phyloP scores from a whole-genome alignment of 2,797 vertebrate genomes.

The Perodicticus potto region DNA sequence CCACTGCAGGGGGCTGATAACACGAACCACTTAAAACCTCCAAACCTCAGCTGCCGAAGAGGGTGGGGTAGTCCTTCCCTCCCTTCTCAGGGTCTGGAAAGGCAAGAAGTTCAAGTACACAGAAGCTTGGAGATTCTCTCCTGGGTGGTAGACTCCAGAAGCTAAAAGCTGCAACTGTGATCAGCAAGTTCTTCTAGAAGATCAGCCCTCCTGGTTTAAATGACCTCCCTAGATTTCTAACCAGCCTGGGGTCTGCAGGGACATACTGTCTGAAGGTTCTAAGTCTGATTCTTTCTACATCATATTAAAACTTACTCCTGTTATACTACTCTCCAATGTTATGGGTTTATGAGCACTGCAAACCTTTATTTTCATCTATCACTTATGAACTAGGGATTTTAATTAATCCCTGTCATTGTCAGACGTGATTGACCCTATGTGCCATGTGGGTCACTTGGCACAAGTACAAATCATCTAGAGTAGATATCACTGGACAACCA shows the following conservation, averaged over 20 bases:
- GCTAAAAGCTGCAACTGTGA: background rate
- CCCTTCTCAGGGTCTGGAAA: background rate
- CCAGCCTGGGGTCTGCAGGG: background rate
- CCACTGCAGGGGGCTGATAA: constrained; percentile 88
- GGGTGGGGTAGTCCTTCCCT: constrained; percentile 6
- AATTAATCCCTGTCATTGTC: background rate
- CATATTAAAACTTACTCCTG: background rate
- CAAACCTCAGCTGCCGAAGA: constrained; percentile 71
- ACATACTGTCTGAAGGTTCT: background rate
- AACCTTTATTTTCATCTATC: constrained; percentile 15
- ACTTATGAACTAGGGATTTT: background rate
- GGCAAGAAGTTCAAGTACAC: constrained; percentile 60
- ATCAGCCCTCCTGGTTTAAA: background rate
- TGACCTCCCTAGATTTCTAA: background rate
- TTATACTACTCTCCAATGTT: background rate
- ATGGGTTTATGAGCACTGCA: background rate
- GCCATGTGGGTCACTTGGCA: background rate
- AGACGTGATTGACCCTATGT: background rate
- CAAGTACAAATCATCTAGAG: background rate
- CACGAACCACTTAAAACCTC: constrained; percentile 13
- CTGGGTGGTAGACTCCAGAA: constrained; percentile 9
- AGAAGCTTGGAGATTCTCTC: background rate
- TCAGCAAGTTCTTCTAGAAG: background rate
- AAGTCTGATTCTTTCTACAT: background rate
- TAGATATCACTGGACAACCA: fast-evolving